Evolutionary conservation across 2,888 invertebrate species (phyloP), one percentile per base, ranked within the genome.

Genomic region (Diogma glabrata): DNA sequence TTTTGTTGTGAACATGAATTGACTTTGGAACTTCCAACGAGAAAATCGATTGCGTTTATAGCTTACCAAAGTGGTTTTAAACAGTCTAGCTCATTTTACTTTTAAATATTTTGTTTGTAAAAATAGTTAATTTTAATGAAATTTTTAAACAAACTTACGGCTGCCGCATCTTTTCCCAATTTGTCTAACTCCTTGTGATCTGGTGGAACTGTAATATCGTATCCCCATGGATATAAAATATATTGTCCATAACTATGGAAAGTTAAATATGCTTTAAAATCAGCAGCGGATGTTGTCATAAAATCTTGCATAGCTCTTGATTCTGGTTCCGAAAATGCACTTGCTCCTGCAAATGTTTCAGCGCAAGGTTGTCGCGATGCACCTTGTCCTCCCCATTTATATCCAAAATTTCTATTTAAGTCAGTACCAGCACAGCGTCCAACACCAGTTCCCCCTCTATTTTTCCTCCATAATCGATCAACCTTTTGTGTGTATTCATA

Each of bases 201-300:
- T 53, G 81, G 78, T 1, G 87, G 81, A 5, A 84, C 75, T 4
- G 75, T 75, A 52, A 77, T 76, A 59, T 84, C 84, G 64, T 88
- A 89, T 17, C 90, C 90, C 89, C 89, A 91, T 8, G 91, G 89
- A 63, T 87, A 86, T 7, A 91, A 71, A 50, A 90, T 78, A 63
- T 86, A 87, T 61, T 94, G 88, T 0, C 88, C 88, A 57, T 89
- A 89, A 60, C 87, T 87, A 66, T 89, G 89, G 69, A 87, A 88
- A 1, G 87, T 81, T 50, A 88, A 60, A 61, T 82, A 88, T 0
- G 81, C 84, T 64, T 81, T 75, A 70, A 82, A 82, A 47, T 77
- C 74, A 2, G 74, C 70, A 0, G 71, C 72, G 53, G 69, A 72
- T 51, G 59, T 67, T 49, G 62, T 64, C 19, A 68, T 70, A 61